phyloP scores from a whole-genome alignment of 2,113 vertebrate species.

The Chaetodon auriga region DNA sequence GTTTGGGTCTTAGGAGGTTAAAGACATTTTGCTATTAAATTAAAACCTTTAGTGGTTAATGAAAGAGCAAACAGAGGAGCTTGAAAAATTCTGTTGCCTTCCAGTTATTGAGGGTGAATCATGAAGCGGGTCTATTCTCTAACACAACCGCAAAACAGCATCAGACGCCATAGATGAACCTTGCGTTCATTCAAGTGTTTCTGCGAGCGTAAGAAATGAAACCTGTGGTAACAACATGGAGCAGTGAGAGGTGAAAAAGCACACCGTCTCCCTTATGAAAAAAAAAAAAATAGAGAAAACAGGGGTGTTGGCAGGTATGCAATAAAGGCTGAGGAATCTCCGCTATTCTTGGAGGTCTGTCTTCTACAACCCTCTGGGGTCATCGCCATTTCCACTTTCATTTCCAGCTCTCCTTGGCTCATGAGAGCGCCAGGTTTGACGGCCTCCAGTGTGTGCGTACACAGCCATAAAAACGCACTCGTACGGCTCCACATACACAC shows the following conservation, averaged over 20 bases:
- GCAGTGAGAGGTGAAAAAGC: conserved; percentile 4
- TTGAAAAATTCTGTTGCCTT: neutral
- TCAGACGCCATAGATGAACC: neutral
- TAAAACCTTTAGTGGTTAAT: neutral
- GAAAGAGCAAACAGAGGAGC: neutral
- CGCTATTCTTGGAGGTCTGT: conserved; percentile 63
- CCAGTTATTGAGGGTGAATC: neutral
- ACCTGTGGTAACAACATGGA: neutral
- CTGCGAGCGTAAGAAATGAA: neutral
- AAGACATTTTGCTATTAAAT: neutral
- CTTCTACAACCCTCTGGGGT: conserved; percentile 59
- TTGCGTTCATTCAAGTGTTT: conserved; percentile 9
- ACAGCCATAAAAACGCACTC: conserved; percentile 1
- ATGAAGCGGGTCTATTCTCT: neutral
- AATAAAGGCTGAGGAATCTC: conserved; percentile 60
- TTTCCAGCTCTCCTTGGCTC: conserved; percentile 40
- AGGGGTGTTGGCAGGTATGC: conserved; percentile 59
- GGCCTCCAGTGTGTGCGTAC: conserved; percentile 28
- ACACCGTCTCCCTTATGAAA: conserved; percentile 2
- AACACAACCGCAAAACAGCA: neutral
- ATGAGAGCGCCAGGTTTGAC: conserved; percentile 34
- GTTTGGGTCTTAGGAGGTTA: too few relatives aligned
- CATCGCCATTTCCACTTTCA: conserved; percentile 63
- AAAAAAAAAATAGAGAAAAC: conserved; percentile 15
- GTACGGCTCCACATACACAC: neutral